These are phyloP conservation scores for Buteo buteo DNA, from an alignment of 2,113 vertebrate genomes.

Conservation along the genomic window DNA sequence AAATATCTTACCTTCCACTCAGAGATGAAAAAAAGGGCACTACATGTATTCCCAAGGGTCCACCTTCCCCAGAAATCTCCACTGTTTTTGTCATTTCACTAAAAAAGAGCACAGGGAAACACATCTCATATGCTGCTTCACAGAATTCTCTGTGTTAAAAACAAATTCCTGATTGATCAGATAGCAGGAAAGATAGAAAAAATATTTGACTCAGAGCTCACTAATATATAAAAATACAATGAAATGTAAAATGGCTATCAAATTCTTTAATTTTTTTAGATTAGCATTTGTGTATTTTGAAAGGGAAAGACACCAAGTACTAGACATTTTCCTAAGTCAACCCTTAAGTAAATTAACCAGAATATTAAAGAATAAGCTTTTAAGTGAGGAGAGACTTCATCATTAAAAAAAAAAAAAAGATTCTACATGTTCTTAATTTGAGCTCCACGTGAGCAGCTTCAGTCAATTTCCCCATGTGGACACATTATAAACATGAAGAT, in stretches of 20 bases:
- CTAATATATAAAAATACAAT: background rate
- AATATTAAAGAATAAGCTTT: background rate
- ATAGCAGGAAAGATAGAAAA: background rate
- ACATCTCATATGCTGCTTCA: background rate
- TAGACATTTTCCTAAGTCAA: background rate
- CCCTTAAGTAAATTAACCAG: background rate
- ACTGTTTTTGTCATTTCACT: conserved; percentile 88
- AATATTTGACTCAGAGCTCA: background rate
- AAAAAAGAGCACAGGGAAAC: conserved; percentile 31
- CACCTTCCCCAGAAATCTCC: conserved; percentile 91
- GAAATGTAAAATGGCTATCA: background rate
- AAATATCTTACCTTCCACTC: conserved; percentile 89
- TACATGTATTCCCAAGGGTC: conserved; percentile 94
- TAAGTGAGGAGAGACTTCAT: background rate
- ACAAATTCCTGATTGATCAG: background rate
- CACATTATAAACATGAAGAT: background rate
- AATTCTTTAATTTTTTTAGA: background rate
- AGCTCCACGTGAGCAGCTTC: background rate
- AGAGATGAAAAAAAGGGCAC: conserved; percentile 94
- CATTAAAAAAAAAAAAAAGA: background rate
- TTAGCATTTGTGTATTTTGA: background rate
- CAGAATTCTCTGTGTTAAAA: background rate
- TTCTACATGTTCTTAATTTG: background rate
- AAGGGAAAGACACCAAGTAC: background rate
- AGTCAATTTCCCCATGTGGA: background rate